phyloP scores from a whole-genome alignment of 64 coral and sea anemone species.

The Trachythela sp. region DNA sequence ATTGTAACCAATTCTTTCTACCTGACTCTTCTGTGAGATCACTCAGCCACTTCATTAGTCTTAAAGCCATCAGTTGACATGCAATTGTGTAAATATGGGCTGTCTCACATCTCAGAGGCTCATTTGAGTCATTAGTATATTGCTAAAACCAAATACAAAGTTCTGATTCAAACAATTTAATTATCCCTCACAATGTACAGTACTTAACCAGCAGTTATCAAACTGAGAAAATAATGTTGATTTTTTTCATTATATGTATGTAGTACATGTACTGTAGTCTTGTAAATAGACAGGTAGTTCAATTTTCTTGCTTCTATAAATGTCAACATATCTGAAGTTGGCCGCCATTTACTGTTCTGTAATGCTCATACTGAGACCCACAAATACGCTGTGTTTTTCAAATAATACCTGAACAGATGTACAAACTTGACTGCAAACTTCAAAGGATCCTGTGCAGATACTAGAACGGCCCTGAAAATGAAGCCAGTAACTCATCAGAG shows the following conservation, averaged over 20 bases:
- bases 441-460: not conserved
- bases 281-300: no score
- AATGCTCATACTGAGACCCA: no score
- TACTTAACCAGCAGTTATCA: no score
- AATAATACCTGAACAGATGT: slow-evolving; percentile 6
- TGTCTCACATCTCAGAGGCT: slow-evolving; percentile 5
- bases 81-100: not conserved
- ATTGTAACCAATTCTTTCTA: not conserved
- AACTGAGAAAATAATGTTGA: no score
- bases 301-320: no score
- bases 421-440: not conserved
- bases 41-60: not conserved
- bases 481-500: not conserved
- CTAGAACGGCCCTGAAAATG: not conserved
- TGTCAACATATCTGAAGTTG: no score
- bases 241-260: no score
- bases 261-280: no score
- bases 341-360: no score
- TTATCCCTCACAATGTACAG: no score
- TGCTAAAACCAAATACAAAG: not conserved
- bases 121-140: not conserved
- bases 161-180: no score
- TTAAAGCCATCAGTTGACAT: not conserved
- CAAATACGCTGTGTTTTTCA: no score
- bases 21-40: not conserved